Percentiles rank a stretch among this genome's conserved stretches.
phyloP scores from a whole-genome alignment of 2,888 invertebrate genomes.

The Cactoblastis cactorum region DNA sequence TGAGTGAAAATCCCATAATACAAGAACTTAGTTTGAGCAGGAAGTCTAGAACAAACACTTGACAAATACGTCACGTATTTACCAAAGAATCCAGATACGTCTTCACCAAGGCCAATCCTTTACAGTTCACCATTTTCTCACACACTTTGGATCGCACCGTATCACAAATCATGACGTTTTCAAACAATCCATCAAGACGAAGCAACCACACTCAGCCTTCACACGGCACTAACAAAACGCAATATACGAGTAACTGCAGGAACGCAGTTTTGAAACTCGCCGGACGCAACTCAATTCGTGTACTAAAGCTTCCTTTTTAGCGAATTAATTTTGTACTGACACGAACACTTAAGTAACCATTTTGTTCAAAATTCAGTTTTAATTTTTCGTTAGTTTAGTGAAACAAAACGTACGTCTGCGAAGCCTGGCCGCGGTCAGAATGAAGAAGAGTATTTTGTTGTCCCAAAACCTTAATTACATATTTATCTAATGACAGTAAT shows the following conservation, averaged over 20 bases:
- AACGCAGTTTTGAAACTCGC: constrained; percentile 53
- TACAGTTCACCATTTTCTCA: constrained; percentile 66
- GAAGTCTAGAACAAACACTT: too few relatives aligned
- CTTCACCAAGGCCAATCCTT: constrained; percentile 59
- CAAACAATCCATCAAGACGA: constrained; percentile 27
- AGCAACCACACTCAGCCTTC: constrained; percentile 39
- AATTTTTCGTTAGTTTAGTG: not conserved
- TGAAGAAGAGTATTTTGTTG: constrained; percentile 19
- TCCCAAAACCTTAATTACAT: constrained; percentile 56
- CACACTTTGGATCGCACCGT: constrained; percentile 62
- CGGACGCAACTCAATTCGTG: constrained; percentile 57
- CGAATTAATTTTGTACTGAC: constrained; percentile 17
- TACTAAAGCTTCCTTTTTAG: constrained; percentile 17
- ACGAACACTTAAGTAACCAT: constrained; percentile 13
- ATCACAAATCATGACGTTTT: constrained; percentile 57
- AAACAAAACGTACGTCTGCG: not conserved
- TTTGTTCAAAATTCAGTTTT: not conserved
- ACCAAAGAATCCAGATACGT: constrained; percentile 67
- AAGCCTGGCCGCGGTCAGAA: constrained; percentile 1
- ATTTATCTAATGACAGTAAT: constrained; percentile 67
- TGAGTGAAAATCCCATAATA: too few relatives aligned
- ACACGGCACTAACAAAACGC: constrained; percentile 35
- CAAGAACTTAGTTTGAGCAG: too few relatives aligned
- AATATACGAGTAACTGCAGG: constrained; percentile 32
- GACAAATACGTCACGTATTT: constrained; percentile 22